Evolutionary conservation across 1,140 invertebrate genomes (phyloP).

Genomic region (Drosophila pruinosa): DNA sequence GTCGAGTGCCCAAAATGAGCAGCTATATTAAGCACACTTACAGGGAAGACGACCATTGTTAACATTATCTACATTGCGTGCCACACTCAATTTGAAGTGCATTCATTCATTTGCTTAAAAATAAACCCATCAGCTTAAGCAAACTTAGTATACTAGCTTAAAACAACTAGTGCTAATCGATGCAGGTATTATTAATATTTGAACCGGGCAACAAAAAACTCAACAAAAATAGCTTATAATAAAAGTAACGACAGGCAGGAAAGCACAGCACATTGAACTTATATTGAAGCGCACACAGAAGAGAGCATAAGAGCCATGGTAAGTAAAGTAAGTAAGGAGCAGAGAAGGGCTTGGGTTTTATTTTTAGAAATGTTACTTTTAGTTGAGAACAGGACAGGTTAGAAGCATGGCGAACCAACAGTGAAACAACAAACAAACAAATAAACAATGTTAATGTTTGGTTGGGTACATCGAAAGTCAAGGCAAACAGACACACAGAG

Average conservation of each 20-base stretch:
- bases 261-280: conserved; percentile 28
- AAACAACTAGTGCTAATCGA: background rate
- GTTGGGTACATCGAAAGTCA: background rate
- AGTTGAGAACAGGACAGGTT: conserved; percentile 32
- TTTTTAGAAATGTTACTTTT: conserved; percentile 36
- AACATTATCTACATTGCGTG: conserved; percentile 16
- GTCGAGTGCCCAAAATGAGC: conserved; percentile 27
- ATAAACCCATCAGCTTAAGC: background rate
- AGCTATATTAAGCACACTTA: conserved; percentile 12
- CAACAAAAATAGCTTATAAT: conserved; percentile 16
- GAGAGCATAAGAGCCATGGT: background rate
- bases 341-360: conserved; percentile 12
- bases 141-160: background rate
- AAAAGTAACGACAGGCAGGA: conserved; percentile 13
- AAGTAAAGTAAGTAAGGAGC: background rate
- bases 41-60: background rate
- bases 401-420: conserved; percentile 24
- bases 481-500: background rate
- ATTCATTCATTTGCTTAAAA: background rate
- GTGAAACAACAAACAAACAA: background rate
- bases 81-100: background rate
- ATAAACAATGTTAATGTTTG: background rate
- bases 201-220: background rate
- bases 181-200: conserved; percentile 1
- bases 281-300: conserved; percentile 15